Evolutionary conservation across 2,113 vertebrate genomes (phyloP), one percentile per base, ranked within the genome.

Genomic region (Excalfactoria chinensis): DNA sequence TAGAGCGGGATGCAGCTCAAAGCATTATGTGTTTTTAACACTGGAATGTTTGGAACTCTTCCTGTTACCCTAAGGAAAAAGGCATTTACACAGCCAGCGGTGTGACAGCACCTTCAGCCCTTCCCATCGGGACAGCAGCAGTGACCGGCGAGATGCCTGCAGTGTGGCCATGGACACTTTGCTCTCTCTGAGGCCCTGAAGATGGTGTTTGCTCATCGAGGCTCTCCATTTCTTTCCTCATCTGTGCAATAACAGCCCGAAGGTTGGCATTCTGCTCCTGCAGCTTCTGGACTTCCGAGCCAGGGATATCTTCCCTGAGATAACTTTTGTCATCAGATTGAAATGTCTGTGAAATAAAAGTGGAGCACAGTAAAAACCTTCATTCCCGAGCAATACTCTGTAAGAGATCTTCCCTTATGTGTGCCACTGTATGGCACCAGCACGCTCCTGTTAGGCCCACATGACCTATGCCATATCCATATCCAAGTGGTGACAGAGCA

Each of bases 221-320:
- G 11, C 55, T 77, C 51, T 99, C 99, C 98, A 99, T 99, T 73
- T 99, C 98, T 53, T 94, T 98, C 94, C 98, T 98, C 99, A 99
- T 99, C 69, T 98, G 98, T 13, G 98, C 72, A 19, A 99, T 66
- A 17, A 97, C 98, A 3, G 88, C 90, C 26, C 97, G 97, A 80
- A 99, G 95, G 88, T 55, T 97, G 21, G 71, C 55, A 85, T 99
- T 99, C 95, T 99, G 98, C 91, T 98, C 96, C 93, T 98, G 98
- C 8, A 99, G 97, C 46, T 70, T 93, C 91, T 74, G 95, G 34
- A 99, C 95, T 95, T 98, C 97, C 66, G 94, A 91, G 9, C 97
- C 95, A n/a, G 95, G 86, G 73, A 92, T 93, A 37, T 66, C 64
- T 26, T 43, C 13, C 34, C 58, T 35, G 3, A 3, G 22, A 60